Percentiles rank a stretch among this genome's conserved stretches.
phyloP scores from a whole-genome alignment of 2,797 vertebrate genomes.

The Manis javanica region DNA sequence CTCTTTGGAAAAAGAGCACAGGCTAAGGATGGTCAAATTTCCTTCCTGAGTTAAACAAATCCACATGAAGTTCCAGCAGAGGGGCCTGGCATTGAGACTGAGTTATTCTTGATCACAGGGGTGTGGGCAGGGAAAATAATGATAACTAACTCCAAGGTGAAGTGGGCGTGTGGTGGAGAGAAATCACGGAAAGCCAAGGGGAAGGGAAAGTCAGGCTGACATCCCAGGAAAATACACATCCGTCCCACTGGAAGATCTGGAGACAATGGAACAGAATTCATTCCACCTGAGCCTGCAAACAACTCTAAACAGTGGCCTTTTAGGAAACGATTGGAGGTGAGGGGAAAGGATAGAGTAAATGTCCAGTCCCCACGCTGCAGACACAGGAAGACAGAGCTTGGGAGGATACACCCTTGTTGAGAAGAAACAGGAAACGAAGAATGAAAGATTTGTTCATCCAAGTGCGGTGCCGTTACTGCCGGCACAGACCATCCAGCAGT shows the following conservation, averaged over 20 bases:
- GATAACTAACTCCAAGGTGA: constrained; percentile 38
- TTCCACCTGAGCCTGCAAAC: neutral
- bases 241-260: constrained; percentile 47
- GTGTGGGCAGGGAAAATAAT: constrained; percentile 33
- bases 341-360: neutral
- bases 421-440: neutral
- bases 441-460: neutral
- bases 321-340: constrained; percentile 7
- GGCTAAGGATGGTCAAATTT: neutral
- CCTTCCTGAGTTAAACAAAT: constrained; percentile 37
- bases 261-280: constrained; percentile 47
- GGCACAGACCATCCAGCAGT: neutral
- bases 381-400: accelerated
- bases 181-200: neutral
- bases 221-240: constrained; percentile 56
- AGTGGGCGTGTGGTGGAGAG: neutral
- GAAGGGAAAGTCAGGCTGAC: neutral
- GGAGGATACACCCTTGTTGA: neutral
- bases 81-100: neutral
- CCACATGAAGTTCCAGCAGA: constrained; percentile 15
- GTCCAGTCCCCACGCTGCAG: neutral
- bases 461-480: neutral
- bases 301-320: neutral
- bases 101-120: neutral
- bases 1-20: constrained; percentile 1